Conservation (phyloP, 2,888 invertebrate genomes). For the Agrotis puta region DNA sequence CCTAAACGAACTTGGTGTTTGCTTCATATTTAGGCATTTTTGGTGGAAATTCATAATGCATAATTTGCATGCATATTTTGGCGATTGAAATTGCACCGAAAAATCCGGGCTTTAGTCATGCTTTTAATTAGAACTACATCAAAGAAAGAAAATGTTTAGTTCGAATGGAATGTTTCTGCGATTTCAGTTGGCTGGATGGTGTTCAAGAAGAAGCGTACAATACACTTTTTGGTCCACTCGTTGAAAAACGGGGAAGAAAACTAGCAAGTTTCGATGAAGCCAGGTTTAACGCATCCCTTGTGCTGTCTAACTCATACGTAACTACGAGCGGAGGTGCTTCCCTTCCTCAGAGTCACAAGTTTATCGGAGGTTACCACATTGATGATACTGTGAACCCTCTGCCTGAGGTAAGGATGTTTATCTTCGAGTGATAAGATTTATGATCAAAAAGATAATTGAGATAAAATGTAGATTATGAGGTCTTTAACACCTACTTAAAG, state of each 20-base stretch:
- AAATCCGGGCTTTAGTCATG: no score
- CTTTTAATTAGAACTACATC: no score
- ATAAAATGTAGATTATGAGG: neutral
- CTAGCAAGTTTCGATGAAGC: slow-evolving; percentile 71
- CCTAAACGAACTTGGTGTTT: no score
- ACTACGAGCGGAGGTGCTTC: slow-evolving; percentile 69
- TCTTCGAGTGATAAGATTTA: no score
- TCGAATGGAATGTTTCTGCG: no score
- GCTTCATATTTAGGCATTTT: no score
- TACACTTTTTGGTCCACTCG: slow-evolving; percentile 63
- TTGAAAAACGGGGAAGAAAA: slow-evolving; percentile 68
- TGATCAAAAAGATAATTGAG: neutral
- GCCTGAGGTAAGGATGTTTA: slow-evolving; percentile 69
- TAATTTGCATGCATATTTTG: no score
- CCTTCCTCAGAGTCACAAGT: slow-evolving; percentile 77
- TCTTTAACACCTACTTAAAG: neutral
- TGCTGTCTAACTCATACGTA: slow-evolving; percentile 78
- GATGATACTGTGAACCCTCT: slow-evolving; percentile 73
- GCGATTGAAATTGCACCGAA: no score
- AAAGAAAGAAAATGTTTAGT: no score
- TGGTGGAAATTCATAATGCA: no score
- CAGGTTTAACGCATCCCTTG: slow-evolving; percentile 75
- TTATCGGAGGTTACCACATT: slow-evolving; percentile 81
- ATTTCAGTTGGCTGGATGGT: slow-evolving; percentile 22
- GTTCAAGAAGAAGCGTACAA: slow-evolving; percentile 50